These are phyloP conservation scores for Patiria miniata DNA, from an alignment of 35 echinoderm and acorn worm genomes.

Conservation along the genomic window DNA sequence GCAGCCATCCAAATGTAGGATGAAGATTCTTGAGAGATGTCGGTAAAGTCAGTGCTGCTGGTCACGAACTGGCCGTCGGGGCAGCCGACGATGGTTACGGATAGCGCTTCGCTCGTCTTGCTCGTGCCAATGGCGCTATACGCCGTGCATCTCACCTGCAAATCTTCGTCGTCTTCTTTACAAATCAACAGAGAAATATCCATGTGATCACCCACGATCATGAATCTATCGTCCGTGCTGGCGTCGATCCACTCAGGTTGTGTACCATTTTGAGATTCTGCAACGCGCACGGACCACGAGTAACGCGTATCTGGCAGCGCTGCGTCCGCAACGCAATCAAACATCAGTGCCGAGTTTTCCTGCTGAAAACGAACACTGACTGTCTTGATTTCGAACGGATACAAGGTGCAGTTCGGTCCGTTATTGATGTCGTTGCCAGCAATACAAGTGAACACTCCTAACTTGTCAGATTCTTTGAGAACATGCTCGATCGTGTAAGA, in stretches of 20 bases:
- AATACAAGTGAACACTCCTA: too few species aligned
- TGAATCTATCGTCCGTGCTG: not conserved
- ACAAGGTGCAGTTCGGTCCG: too few species aligned
- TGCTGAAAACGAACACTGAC: too few species aligned
- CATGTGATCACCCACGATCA: not conserved
- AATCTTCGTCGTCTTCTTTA: not conserved
- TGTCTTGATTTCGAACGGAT: too few species aligned
- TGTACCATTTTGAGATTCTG: not conserved
- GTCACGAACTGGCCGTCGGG: not conserved
- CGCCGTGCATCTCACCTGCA: not conserved
- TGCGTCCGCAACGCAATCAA: not conserved
- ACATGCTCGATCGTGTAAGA: too few species aligned
- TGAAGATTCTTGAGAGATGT: not conserved
- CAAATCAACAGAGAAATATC: too few species aligned
- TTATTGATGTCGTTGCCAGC: too few species aligned
- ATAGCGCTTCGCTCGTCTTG: not conserved
- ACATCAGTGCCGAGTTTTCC: too few species aligned
- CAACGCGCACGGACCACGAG: not conserved
- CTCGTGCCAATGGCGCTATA: not conserved
- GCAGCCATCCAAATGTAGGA: not conserved
- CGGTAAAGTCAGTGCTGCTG: not conserved
- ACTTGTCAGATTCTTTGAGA: too few species aligned
- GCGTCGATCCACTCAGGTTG: not conserved
- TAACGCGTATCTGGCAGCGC: not conserved
- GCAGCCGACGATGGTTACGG: not conserved